Percentiles rank a stretch among this genome's conserved stretches.
These are phyloP conservation scores for Dryas iulia DNA, from an alignment of 1,140 invertebrate species.

Conservation along the genomic window DNA sequence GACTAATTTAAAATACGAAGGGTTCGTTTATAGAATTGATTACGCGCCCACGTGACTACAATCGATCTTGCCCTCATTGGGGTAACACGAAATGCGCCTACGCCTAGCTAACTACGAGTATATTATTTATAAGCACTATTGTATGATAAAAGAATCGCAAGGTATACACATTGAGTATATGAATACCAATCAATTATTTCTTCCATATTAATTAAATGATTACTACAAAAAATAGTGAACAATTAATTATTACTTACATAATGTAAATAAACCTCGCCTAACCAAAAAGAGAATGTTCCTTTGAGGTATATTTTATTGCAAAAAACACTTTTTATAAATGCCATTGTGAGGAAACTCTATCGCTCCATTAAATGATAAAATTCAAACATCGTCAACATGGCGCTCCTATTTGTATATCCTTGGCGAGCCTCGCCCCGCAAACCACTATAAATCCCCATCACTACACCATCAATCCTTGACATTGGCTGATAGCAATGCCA, in stretches of 20 bases:
- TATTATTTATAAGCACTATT: not conserved
- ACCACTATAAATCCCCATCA: slow-evolving; percentile 70
- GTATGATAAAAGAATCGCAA: not conserved
- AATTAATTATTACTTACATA: no score
- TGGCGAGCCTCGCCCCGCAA: slow-evolving; percentile 52
- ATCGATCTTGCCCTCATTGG: slow-evolving; percentile 72
- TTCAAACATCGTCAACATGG: slow-evolving; percentile 53
- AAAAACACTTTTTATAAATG: not conserved
- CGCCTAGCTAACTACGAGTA: slow-evolving; percentile 40
- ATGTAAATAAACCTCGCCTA: no score
- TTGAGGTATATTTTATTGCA: no score
- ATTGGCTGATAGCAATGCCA: slow-evolving; percentile 56
- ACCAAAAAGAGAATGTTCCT: no score
- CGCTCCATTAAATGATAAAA: slow-evolving; percentile 59
- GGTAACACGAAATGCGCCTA: slow-evolving; percentile 54
- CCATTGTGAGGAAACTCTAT: slow-evolving; percentile 39
- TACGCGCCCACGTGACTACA: slow-evolving; percentile 58
- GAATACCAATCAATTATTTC: not conserved
- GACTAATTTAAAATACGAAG: slow-evolving; percentile 69
- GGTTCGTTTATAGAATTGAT: slow-evolving; percentile 58
- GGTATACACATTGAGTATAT: not conserved
- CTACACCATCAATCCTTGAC: slow-evolving; percentile 63
- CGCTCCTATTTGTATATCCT: slow-evolving; percentile 65
- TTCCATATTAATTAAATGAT: not conserved
- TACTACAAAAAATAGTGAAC: no score